phyloP scores from a whole-genome alignment of 2,113 vertebrate genomes.

The Lycaon pictus region DNA sequence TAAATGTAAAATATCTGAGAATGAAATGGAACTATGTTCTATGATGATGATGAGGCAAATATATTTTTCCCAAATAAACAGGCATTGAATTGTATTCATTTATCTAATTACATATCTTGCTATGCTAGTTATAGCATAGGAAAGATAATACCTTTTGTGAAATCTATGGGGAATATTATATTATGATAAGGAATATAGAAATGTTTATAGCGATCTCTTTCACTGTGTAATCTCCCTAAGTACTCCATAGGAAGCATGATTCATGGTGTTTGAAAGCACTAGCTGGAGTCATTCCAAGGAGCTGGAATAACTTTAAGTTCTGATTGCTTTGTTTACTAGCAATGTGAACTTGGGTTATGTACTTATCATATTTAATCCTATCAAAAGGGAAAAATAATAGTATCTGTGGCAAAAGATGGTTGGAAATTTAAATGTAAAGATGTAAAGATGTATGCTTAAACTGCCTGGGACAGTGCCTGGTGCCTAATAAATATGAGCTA shows the following conservation, averaged over 20 bases:
- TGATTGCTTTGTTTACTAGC: background rate
- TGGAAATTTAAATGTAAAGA: conserved; percentile 1
- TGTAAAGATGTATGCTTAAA: background rate
- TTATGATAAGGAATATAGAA: background rate
- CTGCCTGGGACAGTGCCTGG: background rate
- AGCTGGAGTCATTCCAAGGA: background rate
- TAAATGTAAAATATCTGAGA: conserved; percentile 46
- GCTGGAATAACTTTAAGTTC: background rate
- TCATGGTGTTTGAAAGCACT: background rate
- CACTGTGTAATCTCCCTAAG: background rate
- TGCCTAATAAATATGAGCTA: background rate
- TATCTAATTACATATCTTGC: background rate
- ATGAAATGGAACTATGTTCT: conserved; percentile 29
- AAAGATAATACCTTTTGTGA: conserved; percentile 31
- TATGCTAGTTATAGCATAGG: background rate
- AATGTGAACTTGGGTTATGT: background rate
- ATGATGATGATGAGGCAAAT: background rate
- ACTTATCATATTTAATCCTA: background rate
- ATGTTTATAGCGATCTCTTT: background rate
- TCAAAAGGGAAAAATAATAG: background rate
- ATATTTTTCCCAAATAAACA: conserved; percentile 50
- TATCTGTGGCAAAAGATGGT: background rate
- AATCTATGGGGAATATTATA: conserved; percentile 1
- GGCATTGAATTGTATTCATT: background rate
- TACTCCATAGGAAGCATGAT: background rate